Evolutionary conservation across 2,113 vertebrate genomes (phyloP), one percentile per base, ranked within the genome.

Genomic region (Lycaon pictus): DNA sequence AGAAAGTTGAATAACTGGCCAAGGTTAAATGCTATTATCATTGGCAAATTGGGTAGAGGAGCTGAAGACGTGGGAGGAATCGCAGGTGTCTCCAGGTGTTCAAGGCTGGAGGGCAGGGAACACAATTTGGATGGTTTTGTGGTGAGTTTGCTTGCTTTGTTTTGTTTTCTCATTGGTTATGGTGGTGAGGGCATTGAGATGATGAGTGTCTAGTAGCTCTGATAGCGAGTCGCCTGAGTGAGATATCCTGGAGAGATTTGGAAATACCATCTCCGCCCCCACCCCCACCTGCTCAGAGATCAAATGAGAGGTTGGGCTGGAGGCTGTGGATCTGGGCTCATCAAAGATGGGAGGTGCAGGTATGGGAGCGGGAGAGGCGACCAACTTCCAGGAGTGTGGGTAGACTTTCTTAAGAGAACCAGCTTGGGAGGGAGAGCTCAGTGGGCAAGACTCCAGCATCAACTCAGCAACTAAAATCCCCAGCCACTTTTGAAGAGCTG

Each of bases 391-490:
- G 63, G 37, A 88, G 51, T 89, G 58, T 37, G 53, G 81, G 85
- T 29, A 96, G 74, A 82, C 60, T 93, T 77, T 84, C 74, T 48
- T 72, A 72, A 85, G 58, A 90, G 88, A 96, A 92, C n/a, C 71
- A 60, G 71, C 80, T 85, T 81, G 16, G 65, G 81, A 89, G 87
- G 74, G 90, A 90, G 37, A 48, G 56, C 58, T 65, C 11, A 0
- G 3, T 79, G 80, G 95, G 93, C 92, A 90, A 90, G 51, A 25
- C 80, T 95, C 89, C 93, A 96, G 80, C 37, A 37, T 82, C 89
- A 90, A 91, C 93, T 97, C 90, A 97, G 86, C 97, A 96, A n/a
- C 96, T 84, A 63, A 96, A 96, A 60, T 88, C 74, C n/a, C 60
- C 16, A 65, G 72, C 65, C 58, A 58, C 94, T 95, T 90, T 51